These are phyloP conservation scores for Acrocephalus kingi DNA, from an alignment of 2,113 vertebrate species.

Conservation along the genomic window DNA sequence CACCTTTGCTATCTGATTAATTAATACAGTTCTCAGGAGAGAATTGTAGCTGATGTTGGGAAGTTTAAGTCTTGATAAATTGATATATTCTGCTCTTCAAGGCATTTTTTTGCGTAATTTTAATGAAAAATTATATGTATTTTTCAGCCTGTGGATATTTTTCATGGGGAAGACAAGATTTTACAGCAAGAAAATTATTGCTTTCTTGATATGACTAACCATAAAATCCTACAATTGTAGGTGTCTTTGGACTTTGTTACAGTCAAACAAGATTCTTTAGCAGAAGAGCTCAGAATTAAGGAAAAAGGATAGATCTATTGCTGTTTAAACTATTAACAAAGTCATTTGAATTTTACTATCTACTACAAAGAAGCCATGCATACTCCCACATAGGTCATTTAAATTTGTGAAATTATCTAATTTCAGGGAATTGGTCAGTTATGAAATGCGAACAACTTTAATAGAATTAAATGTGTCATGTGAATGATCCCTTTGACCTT, in stretches of 20 bases:
- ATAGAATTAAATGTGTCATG: background rate
- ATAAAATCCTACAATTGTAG: background rate
- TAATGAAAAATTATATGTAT: background rate
- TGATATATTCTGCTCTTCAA: background rate
- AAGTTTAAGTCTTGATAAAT: background rate
- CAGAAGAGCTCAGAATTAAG: background rate
- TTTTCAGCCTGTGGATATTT: slow-evolving; percentile 5
- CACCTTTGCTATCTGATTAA: background rate
- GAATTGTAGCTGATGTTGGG: background rate
- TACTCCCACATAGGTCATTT: background rate
- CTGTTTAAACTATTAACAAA: background rate
- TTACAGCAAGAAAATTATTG: background rate
- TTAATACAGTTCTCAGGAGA: background rate
- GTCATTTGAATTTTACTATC: background rate
- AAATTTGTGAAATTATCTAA: background rate
- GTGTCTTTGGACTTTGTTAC: background rate
- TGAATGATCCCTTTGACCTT: slow-evolving; percentile 17
- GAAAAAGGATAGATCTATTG: background rate
- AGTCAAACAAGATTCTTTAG: background rate
- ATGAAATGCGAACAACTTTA: slow-evolving; percentile 16
- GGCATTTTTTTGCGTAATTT: rapidly evolving
- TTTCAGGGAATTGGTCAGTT: background rate
- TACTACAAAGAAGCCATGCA: background rate
- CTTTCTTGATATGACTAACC: background rate
- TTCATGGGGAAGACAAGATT: background rate